Conservation (phyloP, 2,113 vertebrate species). For the Echinops telfairi region DNA sequence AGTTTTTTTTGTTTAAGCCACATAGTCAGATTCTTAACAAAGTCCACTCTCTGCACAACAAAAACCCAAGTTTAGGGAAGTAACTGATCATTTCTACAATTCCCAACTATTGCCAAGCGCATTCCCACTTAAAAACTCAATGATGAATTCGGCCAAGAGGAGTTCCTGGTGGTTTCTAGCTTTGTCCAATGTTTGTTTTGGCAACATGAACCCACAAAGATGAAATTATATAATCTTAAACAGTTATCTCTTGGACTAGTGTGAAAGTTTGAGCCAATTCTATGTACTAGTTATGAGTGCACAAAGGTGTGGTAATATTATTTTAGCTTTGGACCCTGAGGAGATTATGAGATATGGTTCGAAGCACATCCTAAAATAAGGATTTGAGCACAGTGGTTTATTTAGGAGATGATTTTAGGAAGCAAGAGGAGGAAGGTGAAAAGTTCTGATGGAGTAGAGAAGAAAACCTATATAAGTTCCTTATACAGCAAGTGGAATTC, state of each 20-base stretch:
- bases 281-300: not conserved
- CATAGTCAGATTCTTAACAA: not conserved
- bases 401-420: not conserved
- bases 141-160: not conserved
- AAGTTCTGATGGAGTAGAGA: not conserved
- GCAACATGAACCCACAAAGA: not conserved
- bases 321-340: not conserved
- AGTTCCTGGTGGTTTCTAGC: not conserved
- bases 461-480: too few relatives aligned
- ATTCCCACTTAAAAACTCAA: not conserved
- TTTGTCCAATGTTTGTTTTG: not conserved
- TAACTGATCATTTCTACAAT: not conserved
- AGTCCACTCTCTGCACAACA: not conserved
- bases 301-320: not conserved
- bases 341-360: too few relatives aligned
- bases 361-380: not conserved
- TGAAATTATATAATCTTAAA: not conserved
- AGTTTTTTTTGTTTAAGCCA: not conserved
- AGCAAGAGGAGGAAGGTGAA: not conserved
- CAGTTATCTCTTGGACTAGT: not conserved
- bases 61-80: not conserved
- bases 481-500: not conserved
- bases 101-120: not conserved
- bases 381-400: not conserved
- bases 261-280: not conserved